These are phyloP conservation scores for Castor canadensis DNA, from an alignment of 2,113 vertebrate species.

Conservation along the genomic window DNA sequence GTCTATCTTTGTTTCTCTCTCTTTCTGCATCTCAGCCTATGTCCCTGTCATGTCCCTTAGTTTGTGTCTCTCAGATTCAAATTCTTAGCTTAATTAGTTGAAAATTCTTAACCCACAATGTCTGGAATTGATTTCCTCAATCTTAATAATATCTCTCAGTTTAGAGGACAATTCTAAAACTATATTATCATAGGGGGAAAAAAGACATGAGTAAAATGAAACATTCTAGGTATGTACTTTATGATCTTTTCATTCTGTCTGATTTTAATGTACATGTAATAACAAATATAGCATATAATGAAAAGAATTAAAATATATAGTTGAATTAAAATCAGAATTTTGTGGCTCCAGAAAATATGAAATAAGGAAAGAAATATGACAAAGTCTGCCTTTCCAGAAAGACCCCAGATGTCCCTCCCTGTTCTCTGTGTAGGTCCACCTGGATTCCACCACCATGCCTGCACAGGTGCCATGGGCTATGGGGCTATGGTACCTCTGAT, in stretches of 20 bases:
- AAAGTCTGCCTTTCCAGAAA: neutral
- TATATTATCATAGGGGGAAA: neutral
- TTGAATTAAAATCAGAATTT: neutral
- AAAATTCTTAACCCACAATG: neutral
- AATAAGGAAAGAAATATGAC: neutral
- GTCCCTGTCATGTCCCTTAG: neutral
- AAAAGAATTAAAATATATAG: neutral
- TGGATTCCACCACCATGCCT: neutral
- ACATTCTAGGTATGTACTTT: neutral
- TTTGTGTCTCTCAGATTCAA: neutral
- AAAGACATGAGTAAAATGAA: neutral
- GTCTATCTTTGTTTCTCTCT: neutral
- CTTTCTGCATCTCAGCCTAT: neutral
- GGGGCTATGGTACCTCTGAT: neutral
- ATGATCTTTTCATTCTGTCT: neutral
- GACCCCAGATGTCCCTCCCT: neutral
- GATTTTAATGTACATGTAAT: neutral
- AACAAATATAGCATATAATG: neutral
- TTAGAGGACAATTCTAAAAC: neutral
- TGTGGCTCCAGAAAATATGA: neutral
- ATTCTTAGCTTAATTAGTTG: neutral
- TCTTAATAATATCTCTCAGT: neutral
- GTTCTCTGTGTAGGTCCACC: accelerated
- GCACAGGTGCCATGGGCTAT: too few species aligned
- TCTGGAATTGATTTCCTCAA: neutral